Evolutionary conservation across 2,113 vertebrate genomes (phyloP), one percentile per base, ranked within the genome.

Genomic region (Ceratotherium simum): DNA sequence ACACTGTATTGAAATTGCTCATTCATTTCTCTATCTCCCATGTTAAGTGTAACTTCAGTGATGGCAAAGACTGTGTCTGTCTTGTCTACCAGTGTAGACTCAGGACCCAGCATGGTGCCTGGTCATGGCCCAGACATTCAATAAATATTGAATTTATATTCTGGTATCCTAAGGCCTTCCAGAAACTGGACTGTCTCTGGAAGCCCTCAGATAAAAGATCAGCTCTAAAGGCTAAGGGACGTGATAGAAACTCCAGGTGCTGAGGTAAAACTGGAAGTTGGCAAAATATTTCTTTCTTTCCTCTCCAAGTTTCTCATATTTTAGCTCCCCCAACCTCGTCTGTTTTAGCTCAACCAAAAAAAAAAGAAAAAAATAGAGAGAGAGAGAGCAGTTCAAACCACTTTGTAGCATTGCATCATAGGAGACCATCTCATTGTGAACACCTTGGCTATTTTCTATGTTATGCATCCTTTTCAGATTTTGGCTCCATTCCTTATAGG

Each of bases 201-300:
- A 90, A 92, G n/a, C 62, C 95, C 70, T 86, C 69, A 75, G 80
- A 86, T 86, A 27, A 87, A 86, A 96, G 88, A 86, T 78, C 29
- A 95, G 39, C 31, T 62, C 6, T 92, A 33, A 86, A 92, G 79
- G 96, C 82, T 42, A 83, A 94, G 92, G 70, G 27, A 60, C 1
- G 20, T 51, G n/a, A 48, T 2, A 39, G 75, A 92, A 90, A 96
- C 11, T 79, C n/a, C 46, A 72, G 60, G 31, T 86, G 84, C 42
- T 21, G 9, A 87, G 85, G n/a, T n/a, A 80, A 96, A 96, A 67
- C 48, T 3, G 13, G 84, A 88, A 87, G 48, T 31, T 79, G 42
- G 64, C 17, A 81, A 90, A 78, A 75, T 62, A 27, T 75, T 84
- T 91, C 29, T 88, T 72, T 79, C 25, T 69, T 84, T 69, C 36